phyloP scores from a whole-genome alignment of 2,888 invertebrate species.

The Hipparchia semele region DNA sequence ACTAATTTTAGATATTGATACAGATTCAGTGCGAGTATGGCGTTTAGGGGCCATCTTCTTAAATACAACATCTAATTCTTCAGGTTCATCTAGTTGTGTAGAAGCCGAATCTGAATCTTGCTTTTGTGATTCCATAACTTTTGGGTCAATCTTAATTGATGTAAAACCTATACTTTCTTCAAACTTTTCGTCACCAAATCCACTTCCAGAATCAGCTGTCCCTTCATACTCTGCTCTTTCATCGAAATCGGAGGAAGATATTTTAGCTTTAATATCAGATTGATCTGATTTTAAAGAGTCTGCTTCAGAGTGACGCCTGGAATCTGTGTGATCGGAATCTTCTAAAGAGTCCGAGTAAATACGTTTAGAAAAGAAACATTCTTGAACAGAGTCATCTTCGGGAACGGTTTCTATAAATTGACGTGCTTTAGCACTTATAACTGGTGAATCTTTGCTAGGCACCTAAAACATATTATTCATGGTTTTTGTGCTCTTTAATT shows the following conservation, averaged over 20 bases:
- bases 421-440: conserved; percentile 79
- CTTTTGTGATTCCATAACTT: conserved; percentile 60
- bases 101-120: conserved; percentile 61
- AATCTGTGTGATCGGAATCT: conserved; percentile 79
- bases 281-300: conserved; percentile 80
- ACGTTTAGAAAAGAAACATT: conserved; percentile 80
- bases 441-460: conserved; percentile 74
- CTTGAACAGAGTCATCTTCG: conserved; percentile 80
- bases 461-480: conserved; percentile 45
- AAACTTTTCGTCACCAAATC: conserved; percentile 78
- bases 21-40: conserved; percentile 75
- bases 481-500: neutral
- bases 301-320: conserved; percentile 78
- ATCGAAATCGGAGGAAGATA: conserved; percentile 79
- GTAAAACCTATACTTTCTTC: conserved; percentile 77
- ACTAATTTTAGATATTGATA: conserved; percentile 72
- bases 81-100: conserved; percentile 56
- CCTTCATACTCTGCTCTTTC: conserved; percentile 79
- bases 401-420: conserved; percentile 82
- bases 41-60: conserved; percentile 77
- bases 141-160: conserved; percentile 68
- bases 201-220: conserved; percentile 76
- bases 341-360: conserved; percentile 80
- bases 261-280: conserved; percentile 74
- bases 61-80: conserved; percentile 66